These are phyloP conservation scores for Oreonectes daqikongensis DNA, from an alignment of 2,797 vertebrate genomes.

Conservation along the genomic window DNA sequence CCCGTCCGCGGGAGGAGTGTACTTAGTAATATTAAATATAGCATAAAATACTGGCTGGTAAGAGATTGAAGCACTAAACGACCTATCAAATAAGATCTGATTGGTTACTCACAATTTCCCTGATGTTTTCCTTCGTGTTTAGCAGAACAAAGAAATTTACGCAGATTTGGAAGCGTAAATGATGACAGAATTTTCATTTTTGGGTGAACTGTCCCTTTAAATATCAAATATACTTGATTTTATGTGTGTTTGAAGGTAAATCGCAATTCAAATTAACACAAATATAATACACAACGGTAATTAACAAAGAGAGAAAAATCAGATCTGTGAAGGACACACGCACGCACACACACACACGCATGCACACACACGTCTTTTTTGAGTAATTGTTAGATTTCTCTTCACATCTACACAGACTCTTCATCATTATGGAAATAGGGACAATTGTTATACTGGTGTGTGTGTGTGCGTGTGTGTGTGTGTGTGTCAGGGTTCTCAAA, in stretches of 20 bases:
- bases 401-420: constrained; percentile 43
- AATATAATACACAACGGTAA: background rate
- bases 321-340: too few species aligned
- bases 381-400: constrained; percentile 75
- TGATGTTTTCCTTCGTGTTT: too few species aligned
- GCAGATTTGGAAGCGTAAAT: too few species aligned
- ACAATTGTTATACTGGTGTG: constrained; percentile 55
- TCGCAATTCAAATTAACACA: background rate
- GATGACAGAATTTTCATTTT: too few species aligned
- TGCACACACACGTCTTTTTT: background rate
- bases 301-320: background rate
- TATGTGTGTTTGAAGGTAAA: too few species aligned
- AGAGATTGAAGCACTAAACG: background rate
- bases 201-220: too few species aligned
- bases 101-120: too few species aligned
- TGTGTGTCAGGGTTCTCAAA: constrained; percentile 48
- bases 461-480: constrained; percentile 31
- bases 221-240: too few species aligned
- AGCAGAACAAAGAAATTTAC: too few species aligned
- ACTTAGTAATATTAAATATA: constrained; percentile 54
- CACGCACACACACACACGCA: too few species aligned
- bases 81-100: too few species aligned
- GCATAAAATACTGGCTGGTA: constrained; percentile 18
- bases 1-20: constrained; percentile 34
- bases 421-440: constrained; percentile 61